phyloP scores from a whole-genome alignment of 1,140 invertebrate species.

The Polyergus mexicanus region DNA sequence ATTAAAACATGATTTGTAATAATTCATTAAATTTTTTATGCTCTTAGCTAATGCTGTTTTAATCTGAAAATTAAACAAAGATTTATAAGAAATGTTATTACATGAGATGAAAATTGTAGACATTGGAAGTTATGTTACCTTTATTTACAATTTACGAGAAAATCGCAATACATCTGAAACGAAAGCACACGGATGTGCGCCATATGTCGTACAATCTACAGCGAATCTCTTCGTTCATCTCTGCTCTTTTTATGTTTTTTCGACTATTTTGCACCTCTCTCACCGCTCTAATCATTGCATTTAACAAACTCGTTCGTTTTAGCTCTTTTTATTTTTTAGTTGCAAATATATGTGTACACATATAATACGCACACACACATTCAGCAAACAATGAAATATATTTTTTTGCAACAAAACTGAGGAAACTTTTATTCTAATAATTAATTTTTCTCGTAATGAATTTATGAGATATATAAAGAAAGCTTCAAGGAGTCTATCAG shows the following conservation, averaged over 20 bases:
- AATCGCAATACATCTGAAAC: slow-evolving; percentile 46
- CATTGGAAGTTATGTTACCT: slow-evolving; percentile 4
- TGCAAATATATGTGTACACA: too few relatives aligned
- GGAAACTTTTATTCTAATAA: background rate
- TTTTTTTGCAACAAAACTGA: background rate
- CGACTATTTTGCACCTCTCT: slow-evolving; percentile 17
- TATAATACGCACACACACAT: background rate
- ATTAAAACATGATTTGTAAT: background rate
- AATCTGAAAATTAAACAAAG: background rate
- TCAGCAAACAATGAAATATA: background rate
- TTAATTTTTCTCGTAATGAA: background rate
- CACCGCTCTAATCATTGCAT: background rate
- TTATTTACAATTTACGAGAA: slow-evolving; percentile 52
- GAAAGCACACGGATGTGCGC: slow-evolving; percentile 74
- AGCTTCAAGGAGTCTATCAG: background rate
- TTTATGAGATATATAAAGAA: background rate
- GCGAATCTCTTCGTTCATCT: slow-evolving; percentile 68
- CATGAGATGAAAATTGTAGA: background rate
- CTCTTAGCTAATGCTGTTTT: background rate
- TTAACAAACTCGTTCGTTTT: background rate
- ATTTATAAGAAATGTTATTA: background rate
- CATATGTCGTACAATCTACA: slow-evolving; percentile 79
- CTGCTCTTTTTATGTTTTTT: slow-evolving; percentile 49
- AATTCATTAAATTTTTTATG: background rate
- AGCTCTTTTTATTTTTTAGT: background rate